These are phyloP conservation scores for Bradypodion pumilum DNA, from an alignment of 2,797 vertebrate genomes.

Conservation along the genomic window DNA sequence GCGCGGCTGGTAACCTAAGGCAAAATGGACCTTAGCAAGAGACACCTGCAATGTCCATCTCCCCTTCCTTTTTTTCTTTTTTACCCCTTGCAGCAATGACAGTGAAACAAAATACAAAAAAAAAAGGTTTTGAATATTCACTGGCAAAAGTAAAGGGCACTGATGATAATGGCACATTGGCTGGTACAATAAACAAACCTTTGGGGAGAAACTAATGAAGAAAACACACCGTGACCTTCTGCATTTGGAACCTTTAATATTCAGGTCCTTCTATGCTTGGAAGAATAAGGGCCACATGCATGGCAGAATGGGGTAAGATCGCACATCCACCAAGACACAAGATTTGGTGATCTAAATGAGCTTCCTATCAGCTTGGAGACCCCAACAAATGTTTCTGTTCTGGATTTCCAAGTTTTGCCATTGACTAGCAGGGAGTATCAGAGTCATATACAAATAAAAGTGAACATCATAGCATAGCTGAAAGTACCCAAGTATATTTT, in stretches of 20 bases:
- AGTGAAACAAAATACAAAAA: rapidly evolving
- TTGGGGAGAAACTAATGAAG: not conserved
- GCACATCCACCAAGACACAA: not conserved
- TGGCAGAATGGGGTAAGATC: not conserved
- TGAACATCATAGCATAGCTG: not conserved
- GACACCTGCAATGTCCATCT: not conserved
- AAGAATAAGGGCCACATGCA: too few species aligned
- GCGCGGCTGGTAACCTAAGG: constrained; percentile 12
- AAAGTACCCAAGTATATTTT: not conserved
- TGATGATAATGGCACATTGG: not conserved
- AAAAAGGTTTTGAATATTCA: not conserved
- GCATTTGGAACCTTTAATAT: too few species aligned
- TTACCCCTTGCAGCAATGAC: not conserved
- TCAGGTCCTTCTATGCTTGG: not conserved
- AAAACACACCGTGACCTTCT: not conserved
- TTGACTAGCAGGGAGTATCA: not conserved
- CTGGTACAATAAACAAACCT: not conserved
- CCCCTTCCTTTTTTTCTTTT: not conserved
- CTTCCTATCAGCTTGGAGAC: not conserved
- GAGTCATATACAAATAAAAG: not conserved
- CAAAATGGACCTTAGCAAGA: constrained; percentile 29
- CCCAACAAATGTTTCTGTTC: too few species aligned
- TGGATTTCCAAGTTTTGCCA: not conserved
- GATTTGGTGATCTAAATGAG: not conserved
- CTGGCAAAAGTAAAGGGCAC: not conserved